Percentiles rank a stretch among this genome's conserved stretches.
phyloP scores from a whole-genome alignment of 2,797 vertebrate species.

The Nyctibius grandis region DNA sequence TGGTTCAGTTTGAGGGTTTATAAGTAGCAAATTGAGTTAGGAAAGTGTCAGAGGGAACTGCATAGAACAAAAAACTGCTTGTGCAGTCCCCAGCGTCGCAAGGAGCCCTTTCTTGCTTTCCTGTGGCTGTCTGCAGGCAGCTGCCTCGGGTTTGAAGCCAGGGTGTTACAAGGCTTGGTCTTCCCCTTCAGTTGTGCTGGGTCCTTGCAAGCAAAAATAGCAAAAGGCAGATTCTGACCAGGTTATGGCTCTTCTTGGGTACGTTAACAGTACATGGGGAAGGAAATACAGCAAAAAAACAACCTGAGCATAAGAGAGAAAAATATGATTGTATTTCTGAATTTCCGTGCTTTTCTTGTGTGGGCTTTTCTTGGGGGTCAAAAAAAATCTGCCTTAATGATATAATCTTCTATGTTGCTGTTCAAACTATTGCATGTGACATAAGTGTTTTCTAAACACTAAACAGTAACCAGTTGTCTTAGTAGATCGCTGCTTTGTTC shows the following conservation, averaged over 20 bases:
- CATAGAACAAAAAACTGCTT: background rate
- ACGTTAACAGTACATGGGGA: accelerated
- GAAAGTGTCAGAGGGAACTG: slow-evolving; percentile 1
- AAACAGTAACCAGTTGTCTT: background rate
- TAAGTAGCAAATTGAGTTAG: background rate
- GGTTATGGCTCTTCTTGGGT: background rate
- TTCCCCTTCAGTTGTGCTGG: background rate
- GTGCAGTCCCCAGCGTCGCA: background rate
- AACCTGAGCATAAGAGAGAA: background rate
- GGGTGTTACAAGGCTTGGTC: accelerated
- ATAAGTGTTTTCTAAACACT: background rate
- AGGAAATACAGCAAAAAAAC: background rate
- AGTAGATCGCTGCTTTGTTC: background rate
- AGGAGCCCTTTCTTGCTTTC: background rate
- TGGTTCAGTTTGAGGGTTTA: background rate
- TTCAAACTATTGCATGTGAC: background rate
- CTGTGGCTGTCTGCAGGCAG: background rate
- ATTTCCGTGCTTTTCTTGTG: background rate
- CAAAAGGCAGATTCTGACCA: background rate
- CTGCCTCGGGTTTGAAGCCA: background rate
- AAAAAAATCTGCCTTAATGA: background rate
- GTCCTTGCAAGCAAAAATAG: background rate
- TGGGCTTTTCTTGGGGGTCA: background rate
- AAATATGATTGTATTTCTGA: background rate
- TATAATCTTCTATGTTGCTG: background rate